Conservation (phyloP, 2,888 invertebrate genomes). For the Caenorhabditis sp. region DNA sequence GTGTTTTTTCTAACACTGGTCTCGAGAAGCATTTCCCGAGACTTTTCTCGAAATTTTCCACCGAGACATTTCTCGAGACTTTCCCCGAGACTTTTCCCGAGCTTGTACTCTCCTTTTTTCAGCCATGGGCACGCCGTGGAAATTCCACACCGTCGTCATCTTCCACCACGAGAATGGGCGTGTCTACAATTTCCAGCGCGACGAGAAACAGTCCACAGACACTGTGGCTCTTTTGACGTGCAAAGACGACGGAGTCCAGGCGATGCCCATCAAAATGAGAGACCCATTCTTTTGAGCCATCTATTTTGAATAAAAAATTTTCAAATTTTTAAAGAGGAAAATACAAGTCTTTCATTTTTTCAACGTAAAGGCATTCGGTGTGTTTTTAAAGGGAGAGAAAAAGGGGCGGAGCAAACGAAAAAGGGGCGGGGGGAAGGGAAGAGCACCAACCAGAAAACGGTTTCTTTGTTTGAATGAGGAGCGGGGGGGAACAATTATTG, state of each 20-base stretch:
- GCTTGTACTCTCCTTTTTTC: too few species aligned
- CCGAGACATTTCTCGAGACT: too few species aligned
- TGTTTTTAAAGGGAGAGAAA: slow-evolving; percentile 1
- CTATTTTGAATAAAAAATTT: too few species aligned
- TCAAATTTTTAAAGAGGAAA: not conserved
- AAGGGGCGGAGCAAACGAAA: not conserved
- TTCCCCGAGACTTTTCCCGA: too few species aligned
- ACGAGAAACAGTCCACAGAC: slow-evolving; percentile 33
- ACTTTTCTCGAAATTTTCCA: too few species aligned
- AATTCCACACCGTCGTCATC: slow-evolving; percentile 16
- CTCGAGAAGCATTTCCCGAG: too few species aligned
- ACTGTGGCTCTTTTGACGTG: slow-evolving; percentile 15
- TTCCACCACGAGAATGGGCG: slow-evolving; percentile 59
- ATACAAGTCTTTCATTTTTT: slow-evolving; percentile 24
- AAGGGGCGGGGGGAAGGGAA: not conserved
- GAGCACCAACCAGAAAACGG: slow-evolving; percentile 16
- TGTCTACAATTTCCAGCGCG: slow-evolving; percentile 48
- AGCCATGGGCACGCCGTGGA: slow-evolving; percentile 47
- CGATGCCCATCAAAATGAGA: slow-evolving; percentile 19
- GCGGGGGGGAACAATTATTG: slow-evolving; percentile 33
- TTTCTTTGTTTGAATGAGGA: slow-evolving; percentile 1
- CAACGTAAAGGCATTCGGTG: slow-evolving; percentile 29
- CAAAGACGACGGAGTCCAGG: slow-evolving; percentile 44
- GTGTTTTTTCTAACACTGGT: too few species aligned
- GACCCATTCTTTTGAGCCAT: slow-evolving; percentile 19